Evolutionary conservation across 1,140 invertebrate species (phyloP), one percentile per base, ranked within the genome.

Genomic region (Lithobius niger): DNA sequence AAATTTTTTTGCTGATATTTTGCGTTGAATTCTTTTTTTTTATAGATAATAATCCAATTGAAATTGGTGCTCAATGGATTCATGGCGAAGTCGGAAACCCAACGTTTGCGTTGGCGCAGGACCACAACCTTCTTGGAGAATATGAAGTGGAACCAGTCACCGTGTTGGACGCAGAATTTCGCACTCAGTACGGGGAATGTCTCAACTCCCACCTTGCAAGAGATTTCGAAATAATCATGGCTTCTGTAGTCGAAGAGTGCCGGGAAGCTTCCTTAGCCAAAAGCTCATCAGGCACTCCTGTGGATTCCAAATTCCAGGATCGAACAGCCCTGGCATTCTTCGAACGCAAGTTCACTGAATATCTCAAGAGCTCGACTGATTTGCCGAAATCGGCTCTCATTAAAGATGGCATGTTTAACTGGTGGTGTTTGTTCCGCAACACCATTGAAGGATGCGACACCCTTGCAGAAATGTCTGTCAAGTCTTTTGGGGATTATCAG

Each of bases 41-140:
- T 21, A 19, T 50, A 54, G 65, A 69, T 2, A 75, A 78, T 3
- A 74, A 74, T 57, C 66, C 76, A 19, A 69, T 90, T 6, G 89
- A 94, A 67, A 57, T 92, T 16, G 88, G 89, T 2, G 88, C 84
- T 21, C 83, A 90, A 66, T 87, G 83, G 80, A 69, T 88, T 60
- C 88, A 92, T 62, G 88, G 88, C 15, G 79, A 88, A 66, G 70
- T 78, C 57, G 75, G 58, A 19, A 74, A 90, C 69, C 64, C 75
- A 13, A 78, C 85, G 0, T 87, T 76, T 64, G 68, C 82, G 54
- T 61, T 81, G 36, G 80, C 79, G 0, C 77, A 66, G 43, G 49
- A 72, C 54, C 53, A 71, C 50, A 57, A 69, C 27, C 63, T 78
- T 3, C 6, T 50, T 3, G 6, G 6, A 10, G 44, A 47, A 18